Percentiles rank a stretch among this genome's conserved stretches.
Evolutionary conservation across 2,888 invertebrate genomes (phyloP).

Genomic region (Pemphredon lugubris): DNA sequence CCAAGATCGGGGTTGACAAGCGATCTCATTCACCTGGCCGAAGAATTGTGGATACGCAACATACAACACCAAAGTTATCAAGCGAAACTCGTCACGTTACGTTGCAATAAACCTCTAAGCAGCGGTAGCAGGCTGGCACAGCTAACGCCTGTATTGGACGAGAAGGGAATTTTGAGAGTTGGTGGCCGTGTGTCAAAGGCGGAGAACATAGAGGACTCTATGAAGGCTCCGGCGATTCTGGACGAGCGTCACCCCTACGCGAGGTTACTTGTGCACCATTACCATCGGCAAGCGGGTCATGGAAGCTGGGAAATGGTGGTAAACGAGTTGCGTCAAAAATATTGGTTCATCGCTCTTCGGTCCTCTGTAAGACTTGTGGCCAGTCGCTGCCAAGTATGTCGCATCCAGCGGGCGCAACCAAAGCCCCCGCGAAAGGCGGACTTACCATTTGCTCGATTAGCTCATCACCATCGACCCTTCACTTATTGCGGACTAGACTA

Average conservation of each 20-base stretch:
- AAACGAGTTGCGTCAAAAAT: conserved; percentile 5
- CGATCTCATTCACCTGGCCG: background rate
- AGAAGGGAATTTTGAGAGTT: background rate
- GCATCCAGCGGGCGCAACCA: background rate
- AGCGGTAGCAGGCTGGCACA: background rate
- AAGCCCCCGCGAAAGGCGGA: background rate
- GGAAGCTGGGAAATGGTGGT: background rate
- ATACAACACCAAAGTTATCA: background rate
- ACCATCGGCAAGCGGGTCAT: background rate
- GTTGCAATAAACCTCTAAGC: no score
- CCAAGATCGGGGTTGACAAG: background rate
- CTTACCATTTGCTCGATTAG: background rate
- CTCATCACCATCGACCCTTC: background rate
- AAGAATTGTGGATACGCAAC: background rate
- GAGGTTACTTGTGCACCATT: background rate
- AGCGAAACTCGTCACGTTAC: background rate
- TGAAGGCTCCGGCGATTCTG: background rate
- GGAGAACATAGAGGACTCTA: background rate
- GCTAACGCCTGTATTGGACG: background rate
- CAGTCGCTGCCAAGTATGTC: background rate
- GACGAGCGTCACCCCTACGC: background rate
- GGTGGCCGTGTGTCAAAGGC: background rate
- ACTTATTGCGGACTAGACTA: conserved; percentile 4
- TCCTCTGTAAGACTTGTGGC: background rate
- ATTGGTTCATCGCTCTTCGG: background rate